Evolutionary conservation across 2,797 vertebrate species (phyloP).

Genomic region (Australoheros facetus): DNA sequence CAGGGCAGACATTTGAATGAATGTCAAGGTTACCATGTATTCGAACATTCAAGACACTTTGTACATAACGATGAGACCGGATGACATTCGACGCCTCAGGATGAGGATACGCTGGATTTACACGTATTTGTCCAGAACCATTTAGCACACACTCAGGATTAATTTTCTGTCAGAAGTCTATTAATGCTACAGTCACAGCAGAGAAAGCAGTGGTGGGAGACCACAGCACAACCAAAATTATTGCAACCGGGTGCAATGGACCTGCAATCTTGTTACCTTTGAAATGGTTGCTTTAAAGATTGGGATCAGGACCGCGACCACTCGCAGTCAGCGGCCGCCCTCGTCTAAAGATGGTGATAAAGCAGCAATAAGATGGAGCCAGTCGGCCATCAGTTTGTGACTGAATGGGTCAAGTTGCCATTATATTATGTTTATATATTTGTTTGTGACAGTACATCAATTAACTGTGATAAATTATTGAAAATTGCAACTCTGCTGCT

Average conservation of each 20-base stretch:
- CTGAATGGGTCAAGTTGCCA: not conserved
- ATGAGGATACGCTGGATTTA: too few relatives aligned
- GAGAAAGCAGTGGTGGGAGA: too few relatives aligned
- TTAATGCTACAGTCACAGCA: too few relatives aligned
- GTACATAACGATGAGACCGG: not conserved
- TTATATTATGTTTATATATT: not conserved
- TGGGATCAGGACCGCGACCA: not conserved
- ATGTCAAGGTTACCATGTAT: too few relatives aligned
- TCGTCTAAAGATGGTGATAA: not conserved
- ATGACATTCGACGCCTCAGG: not conserved
- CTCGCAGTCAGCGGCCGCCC: not conserved
- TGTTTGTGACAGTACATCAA: not conserved
- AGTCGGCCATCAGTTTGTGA: not conserved
- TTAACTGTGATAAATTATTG: not conserved
- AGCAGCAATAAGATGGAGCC: not conserved
- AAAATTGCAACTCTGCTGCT: too few relatives aligned
- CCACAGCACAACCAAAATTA: not conserved
- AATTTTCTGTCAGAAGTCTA: too few relatives aligned
- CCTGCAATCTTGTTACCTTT: too few relatives aligned
- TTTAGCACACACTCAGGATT: too few relatives aligned
- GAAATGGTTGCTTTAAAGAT: fast-evolving
- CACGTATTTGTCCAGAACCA: too few relatives aligned
- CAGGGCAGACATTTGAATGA: too few relatives aligned
- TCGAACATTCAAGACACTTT: not conserved
- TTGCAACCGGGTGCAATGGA: too few relatives aligned